A percentile compares a stretch with the other conserved stretches of the same genome.
Evolutionary conservation across 2,113 vertebrate genomes (phyloP).

Genomic region (Platanista minor): DNA sequence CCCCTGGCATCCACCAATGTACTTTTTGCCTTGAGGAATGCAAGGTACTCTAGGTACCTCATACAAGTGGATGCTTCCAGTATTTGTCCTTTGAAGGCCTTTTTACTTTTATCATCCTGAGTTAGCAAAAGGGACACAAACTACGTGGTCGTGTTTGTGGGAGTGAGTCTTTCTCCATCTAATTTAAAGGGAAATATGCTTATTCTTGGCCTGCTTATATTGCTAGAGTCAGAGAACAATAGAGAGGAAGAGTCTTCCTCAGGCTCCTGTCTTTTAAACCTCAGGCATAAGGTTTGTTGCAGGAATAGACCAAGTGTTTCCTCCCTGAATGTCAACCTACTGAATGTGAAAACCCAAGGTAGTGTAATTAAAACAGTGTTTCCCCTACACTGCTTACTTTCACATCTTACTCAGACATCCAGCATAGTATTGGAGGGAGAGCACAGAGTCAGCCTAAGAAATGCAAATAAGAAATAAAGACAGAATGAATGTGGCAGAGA

Average conservation of each 20-base stretch:
- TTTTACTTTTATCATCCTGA: neutral
- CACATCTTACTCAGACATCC: neutral
- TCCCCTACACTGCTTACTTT: neutral
- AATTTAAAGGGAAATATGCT: neutral
- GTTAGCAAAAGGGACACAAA: neutral
- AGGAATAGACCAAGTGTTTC: neutral
- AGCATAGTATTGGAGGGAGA: neutral
- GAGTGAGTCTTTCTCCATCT: neutral
- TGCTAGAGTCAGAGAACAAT: neutral
- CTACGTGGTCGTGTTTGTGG: neutral
- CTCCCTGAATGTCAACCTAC: neutral
- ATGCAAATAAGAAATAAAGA: neutral
- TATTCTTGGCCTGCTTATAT: neutral
- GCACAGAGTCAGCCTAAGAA: neutral
- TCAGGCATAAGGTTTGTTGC: neutral
- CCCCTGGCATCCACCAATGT: neutral
- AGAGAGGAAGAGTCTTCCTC: neutral
- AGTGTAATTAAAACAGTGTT: neutral
- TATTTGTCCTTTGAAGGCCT: neutral
- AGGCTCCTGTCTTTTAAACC: neutral
- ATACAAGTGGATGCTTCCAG: neutral
- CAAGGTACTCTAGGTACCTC: neutral
- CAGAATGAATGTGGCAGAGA: neutral
- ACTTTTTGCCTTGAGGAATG: neutral
- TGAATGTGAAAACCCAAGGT: neutral